Evolutionary conservation across 1,140 invertebrate species (phyloP), one percentile per base, ranked within the genome.

Genomic region (Phortica variegata): DNA sequence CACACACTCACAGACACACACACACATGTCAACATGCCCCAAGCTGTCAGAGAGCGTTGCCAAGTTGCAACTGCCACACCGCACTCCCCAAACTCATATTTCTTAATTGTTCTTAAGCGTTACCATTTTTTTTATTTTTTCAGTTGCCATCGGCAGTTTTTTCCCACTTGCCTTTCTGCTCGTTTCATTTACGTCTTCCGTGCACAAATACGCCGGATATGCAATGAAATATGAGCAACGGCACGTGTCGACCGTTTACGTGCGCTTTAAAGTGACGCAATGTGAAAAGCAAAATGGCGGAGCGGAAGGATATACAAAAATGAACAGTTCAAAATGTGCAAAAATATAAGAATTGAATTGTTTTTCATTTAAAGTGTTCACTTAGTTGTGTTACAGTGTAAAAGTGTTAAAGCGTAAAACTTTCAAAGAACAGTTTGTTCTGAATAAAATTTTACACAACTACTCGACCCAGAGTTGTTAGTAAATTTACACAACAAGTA

Each of bases 161-260:
- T 4, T n/a, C 9, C 38, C 42, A 20, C 33, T 40, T 43, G 49
- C 31, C 47, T 56, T 47, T 56, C 44, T 44, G 45, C 15, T 39
- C 41, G 45, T 45, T 41, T 47, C 43, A 54, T 58, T n/a, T n/a
- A n/a, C n/a, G n/a, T n/a, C n/a, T n/a, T n/a, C n/a, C 50, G 60
- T 60, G 62, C 60, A 59, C 50, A 68, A 60, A 62, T 68, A 62
- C 68, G 62, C 68, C 68, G 68, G 68, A 66, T 66, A 66, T 68
- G 65, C 62, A 66, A 66, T 66, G 62, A 52, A 47, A 40, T 5
- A 5, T n/a, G 44, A 33, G 43, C n/a, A n/a, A n/a, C n/a, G n/a
- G n/a, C n/a, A n/a, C n/a, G n/a, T n/a, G n/a, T n/a, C n/a, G n/a
- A n/a, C n/a, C n/a, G n/a, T n/a, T n/a, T n/a, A n/a, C n/a, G n/a